phyloP scores from a whole-genome alignment of 37 sponge, comb jelly and placozoan species.

The Beroe ovata region DNA sequence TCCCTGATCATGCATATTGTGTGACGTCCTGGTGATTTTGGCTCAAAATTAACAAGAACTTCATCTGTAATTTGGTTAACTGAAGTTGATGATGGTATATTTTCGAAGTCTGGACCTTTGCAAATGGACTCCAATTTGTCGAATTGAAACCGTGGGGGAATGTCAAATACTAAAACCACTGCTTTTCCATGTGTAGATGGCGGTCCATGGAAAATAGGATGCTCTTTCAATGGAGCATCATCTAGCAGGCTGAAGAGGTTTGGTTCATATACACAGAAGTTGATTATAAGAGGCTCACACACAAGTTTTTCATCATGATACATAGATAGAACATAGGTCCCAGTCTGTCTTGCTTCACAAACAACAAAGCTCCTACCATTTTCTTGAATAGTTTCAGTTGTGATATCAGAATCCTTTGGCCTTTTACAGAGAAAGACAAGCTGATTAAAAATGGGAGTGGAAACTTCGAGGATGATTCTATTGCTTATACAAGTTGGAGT shows the following conservation, averaged over 20 bases:
- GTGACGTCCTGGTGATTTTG: too few relatives aligned
- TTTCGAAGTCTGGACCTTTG: not conserved
- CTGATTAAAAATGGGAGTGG: conserved; percentile 7
- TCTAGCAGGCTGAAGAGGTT: not conserved
- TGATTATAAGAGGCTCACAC: not conserved
- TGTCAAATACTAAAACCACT: not conserved
- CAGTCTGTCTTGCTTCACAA: conserved; percentile 1
- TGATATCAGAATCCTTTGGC: not conserved
- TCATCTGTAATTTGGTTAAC: too few relatives aligned
- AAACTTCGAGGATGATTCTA: not conserved
- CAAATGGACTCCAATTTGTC: not conserved
- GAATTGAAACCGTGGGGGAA: not conserved
- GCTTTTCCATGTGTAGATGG: not conserved
- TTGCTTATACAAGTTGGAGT: not conserved
- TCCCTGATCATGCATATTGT: too few relatives aligned
- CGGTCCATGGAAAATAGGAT: not conserved
- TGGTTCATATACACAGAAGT: not conserved
- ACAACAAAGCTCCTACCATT: not conserved
- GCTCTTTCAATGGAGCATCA: not conserved
- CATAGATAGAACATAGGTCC: not conserved
- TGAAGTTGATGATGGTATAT: not conserved
- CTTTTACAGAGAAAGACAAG: not conserved
- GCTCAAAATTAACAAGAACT: too few relatives aligned
- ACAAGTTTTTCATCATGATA: not conserved
- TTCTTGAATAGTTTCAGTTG: not conserved